These are phyloP conservation scores for Bombus impatiens DNA, from an alignment of 1,140 invertebrate genomes.

Conservation along the genomic window DNA sequence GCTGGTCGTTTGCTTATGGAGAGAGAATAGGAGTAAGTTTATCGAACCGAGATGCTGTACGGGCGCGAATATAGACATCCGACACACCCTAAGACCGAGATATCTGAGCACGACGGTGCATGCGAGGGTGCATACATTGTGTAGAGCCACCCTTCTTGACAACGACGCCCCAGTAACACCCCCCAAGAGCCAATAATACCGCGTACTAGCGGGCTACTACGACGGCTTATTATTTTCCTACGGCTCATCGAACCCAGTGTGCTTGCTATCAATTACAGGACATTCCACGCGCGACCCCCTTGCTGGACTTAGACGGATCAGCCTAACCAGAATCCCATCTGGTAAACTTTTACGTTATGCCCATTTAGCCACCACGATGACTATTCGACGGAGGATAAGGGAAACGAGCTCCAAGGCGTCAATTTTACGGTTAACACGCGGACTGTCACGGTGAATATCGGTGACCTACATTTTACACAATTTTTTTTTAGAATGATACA, in stretches of 20 bases:
- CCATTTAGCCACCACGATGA: constrained; percentile 57
- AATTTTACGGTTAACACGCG: too few relatives aligned
- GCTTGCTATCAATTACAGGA: constrained; percentile 76
- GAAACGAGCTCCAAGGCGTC: neutral
- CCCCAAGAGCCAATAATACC: constrained; percentile 67
- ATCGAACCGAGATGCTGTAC: constrained; percentile 67
- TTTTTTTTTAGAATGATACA: too few relatives aligned
- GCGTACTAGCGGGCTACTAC: constrained; percentile 61
- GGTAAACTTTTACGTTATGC: constrained; percentile 71
- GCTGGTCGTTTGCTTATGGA: constrained; percentile 34
- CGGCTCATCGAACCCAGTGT: constrained; percentile 75
- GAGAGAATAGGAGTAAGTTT: constrained; percentile 57
- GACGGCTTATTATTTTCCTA: constrained; percentile 77
- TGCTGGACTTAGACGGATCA: constrained; percentile 75
- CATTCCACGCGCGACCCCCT: constrained; percentile 68
- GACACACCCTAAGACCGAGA: constrained; percentile 70
- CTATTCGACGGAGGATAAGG: neutral
- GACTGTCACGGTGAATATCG: too few relatives aligned
- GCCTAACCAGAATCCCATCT: constrained; percentile 79
- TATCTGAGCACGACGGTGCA: constrained; percentile 57
- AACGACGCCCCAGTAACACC: constrained; percentile 69
- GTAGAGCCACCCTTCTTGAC: constrained; percentile 52
- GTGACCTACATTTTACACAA: too few relatives aligned
- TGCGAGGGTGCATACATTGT: constrained; percentile 69
- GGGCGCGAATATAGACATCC: constrained; percentile 68